Percentiles rank a stretch among this genome's conserved stretches.
Evolutionary conservation across 1,140 invertebrate genomes (phyloP).

Genomic region (Drosophila athabasca): DNA sequence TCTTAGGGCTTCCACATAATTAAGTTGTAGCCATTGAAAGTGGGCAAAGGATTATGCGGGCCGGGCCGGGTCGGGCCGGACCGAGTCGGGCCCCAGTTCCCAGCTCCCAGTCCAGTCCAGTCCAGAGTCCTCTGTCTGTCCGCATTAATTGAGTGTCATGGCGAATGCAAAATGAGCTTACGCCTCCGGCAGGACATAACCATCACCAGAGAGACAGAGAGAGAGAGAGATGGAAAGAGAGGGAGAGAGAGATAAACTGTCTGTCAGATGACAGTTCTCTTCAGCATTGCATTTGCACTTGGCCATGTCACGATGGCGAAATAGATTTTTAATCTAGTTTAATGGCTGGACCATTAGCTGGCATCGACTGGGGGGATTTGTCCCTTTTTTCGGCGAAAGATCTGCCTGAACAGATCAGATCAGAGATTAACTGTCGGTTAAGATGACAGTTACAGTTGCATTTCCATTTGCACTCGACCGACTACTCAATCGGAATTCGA

Average conservation of each 20-base stretch:
- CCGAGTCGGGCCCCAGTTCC: neutral
- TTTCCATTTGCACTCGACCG: neutral
- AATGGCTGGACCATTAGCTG: conserved; percentile 28
- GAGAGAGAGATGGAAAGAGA: too few relatives aligned
- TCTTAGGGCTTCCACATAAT: conserved; percentile 56
- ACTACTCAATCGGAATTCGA: conserved; percentile 47
- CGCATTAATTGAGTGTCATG: conserved; percentile 67
- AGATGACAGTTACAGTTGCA: conserved; percentile 19
- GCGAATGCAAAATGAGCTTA: conserved; percentile 64
- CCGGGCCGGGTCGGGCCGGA: too few relatives aligned
- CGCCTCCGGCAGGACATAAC: conserved; percentile 44
- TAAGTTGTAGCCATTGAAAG: conserved; percentile 50
- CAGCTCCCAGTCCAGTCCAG: neutral
- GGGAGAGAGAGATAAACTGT: conserved; percentile 29
- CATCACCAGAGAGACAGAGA: conserved; percentile 15
- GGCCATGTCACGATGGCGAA: neutral
- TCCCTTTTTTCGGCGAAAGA: too few relatives aligned
- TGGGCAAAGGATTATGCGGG: conserved; percentile 45
- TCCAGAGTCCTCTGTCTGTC: conserved; percentile 13
- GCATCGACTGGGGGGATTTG: too few relatives aligned
- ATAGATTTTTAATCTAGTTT: conserved; percentile 36
- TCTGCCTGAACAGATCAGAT: too few relatives aligned
- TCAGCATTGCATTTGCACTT: conserved; percentile 30
- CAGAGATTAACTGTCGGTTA: conserved; percentile 6
- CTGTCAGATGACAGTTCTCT: conserved; percentile 28